Percentiles rank a stretch among this genome's conserved stretches.
These are phyloP conservation scores for Erannis defoliaria DNA, from an alignment of 2,888 invertebrate species.

Conservation along the genomic window DNA sequence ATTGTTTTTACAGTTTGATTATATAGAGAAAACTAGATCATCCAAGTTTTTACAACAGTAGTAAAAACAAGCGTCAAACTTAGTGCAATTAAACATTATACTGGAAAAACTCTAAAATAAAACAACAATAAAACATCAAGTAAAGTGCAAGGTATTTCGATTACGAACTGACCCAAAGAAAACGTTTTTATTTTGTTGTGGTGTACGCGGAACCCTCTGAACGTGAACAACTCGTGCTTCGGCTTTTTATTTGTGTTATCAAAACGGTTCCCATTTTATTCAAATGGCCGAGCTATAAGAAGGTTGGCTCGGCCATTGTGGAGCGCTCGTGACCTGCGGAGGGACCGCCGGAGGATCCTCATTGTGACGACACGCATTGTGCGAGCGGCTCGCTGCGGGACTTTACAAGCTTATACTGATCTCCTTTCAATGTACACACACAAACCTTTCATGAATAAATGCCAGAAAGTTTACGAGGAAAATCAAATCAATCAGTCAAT, in stretches of 20 bases:
- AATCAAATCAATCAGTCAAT: neutral
- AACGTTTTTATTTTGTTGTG: too few species aligned
- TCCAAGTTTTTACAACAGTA: too few species aligned
- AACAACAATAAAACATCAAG: too few species aligned
- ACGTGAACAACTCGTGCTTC: neutral
- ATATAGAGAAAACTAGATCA: too few species aligned
- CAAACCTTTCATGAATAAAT: neutral
- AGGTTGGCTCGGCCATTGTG: neutral
- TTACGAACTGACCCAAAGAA: too few species aligned
- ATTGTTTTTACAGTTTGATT: too few species aligned
- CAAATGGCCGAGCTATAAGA: neutral
- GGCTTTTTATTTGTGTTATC: neutral
- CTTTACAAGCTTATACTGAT: slow-evolving; percentile 5
- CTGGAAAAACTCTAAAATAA: too few species aligned
- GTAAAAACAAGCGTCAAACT: too few species aligned
- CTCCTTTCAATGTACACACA: slow-evolving; percentile 10
- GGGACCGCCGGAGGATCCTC: neutral
- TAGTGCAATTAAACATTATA: too few species aligned
- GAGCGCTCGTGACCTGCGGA: neutral
- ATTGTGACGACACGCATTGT: neutral
- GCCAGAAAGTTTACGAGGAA: neutral
- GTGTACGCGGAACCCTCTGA: too few species aligned
- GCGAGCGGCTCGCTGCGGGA: slow-evolving; percentile 2
- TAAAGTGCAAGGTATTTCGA: too few species aligned
- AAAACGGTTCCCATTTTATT: neutral